Evolutionary conservation across 2,888 invertebrate genomes (phyloP).

Genomic region (Psylliodes chrysocephalus): DNA sequence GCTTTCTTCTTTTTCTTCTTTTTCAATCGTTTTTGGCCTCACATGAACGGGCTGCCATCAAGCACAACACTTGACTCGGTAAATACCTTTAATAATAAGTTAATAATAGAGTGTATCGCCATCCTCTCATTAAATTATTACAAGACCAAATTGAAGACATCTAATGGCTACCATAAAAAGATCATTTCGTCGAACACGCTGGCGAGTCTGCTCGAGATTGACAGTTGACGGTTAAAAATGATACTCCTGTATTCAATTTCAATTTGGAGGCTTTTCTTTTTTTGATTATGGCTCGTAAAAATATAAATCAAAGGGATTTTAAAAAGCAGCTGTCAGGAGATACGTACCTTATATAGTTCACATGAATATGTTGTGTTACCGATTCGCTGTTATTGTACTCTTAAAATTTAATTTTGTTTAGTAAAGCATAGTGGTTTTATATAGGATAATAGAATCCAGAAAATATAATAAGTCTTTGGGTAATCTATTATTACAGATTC

Average conservation of each 20-base stretch:
- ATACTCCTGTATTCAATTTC: constrained; percentile 10
- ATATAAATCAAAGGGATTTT: background rate
- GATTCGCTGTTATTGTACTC: too few relatives aligned
- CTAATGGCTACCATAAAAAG: constrained; percentile 26
- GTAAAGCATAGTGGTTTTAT: too few relatives aligned
- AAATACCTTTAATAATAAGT: constrained; percentile 21
- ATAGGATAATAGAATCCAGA: too few relatives aligned
- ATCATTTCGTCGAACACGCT: background rate
- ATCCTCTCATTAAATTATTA: constrained; percentile 13
- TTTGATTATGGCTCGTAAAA: background rate
- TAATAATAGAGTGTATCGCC: constrained; percentile 24
- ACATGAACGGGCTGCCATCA: constrained; percentile 5
- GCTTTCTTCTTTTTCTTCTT: background rate
- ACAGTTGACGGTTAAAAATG: constrained; percentile 21
- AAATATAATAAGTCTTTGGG: too few relatives aligned
- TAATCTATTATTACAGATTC: too few relatives aligned
- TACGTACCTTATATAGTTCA: background rate
- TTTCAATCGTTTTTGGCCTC: background rate
- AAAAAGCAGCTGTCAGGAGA: too few relatives aligned
- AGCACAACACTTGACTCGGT: constrained; percentile 8
- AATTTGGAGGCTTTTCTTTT: background rate
- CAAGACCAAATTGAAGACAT: constrained; percentile 3
- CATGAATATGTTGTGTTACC: constrained; percentile 1
- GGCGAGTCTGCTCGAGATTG: constrained; percentile 14
- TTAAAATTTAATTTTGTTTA: too few relatives aligned